Conservation (phyloP, 2,888 invertebrate genomes). For the Mactromeris polynyma region DNA sequence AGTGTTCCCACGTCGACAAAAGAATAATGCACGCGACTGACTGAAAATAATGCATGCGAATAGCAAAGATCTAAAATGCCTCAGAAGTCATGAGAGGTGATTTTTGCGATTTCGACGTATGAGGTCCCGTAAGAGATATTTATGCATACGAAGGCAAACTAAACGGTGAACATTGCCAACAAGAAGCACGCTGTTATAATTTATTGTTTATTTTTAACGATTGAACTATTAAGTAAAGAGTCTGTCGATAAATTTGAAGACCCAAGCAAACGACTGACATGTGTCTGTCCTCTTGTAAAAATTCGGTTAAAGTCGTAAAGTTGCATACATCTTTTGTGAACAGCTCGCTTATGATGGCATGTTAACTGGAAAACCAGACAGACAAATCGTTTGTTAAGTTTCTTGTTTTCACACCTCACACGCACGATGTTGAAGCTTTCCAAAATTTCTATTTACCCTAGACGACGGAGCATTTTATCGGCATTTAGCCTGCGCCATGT, state of each 20-base stretch:
- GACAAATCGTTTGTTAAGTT: neutral
- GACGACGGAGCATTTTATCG: constrained; percentile 26
- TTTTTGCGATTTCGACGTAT: constrained; percentile 8
- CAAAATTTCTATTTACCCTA: constrained; percentile 43
- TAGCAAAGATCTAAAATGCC: neutral
- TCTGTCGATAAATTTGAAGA: neutral
- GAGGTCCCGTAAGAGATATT: neutral
- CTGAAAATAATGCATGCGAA: neutral
- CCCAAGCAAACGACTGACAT: neutral
- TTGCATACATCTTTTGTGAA: constrained; percentile 1
- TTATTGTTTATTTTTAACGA: neutral
- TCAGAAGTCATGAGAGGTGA: neutral
- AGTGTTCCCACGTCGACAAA: constrained; percentile 1
- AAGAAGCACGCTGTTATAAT: neutral
- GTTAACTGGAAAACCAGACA: constrained; percentile 11
- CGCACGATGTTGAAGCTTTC: constrained; percentile 34
- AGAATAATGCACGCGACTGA: neutral
- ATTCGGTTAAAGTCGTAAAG: neutral
- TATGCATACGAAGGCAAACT: neutral
- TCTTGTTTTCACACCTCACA: constrained; percentile 43
- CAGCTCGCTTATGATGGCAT: neutral
- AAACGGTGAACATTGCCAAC: neutral
- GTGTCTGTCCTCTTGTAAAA: neutral
- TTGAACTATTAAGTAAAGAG: neutral
- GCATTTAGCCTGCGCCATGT: constrained; percentile 32